Evolutionary conservation across 2,888 invertebrate species (phyloP).

Genomic region (Apamea anceps): DNA sequence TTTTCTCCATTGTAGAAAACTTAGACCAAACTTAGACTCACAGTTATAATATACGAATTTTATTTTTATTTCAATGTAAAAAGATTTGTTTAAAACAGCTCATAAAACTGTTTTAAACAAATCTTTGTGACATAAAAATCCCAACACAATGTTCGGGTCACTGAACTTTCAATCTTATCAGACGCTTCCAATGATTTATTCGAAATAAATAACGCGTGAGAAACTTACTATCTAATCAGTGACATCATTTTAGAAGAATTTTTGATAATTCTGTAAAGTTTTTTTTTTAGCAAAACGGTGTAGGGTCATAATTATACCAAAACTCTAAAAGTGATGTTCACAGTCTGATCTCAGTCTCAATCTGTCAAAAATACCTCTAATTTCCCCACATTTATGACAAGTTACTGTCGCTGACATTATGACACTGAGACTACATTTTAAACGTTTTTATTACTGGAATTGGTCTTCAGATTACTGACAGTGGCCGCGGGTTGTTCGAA

Average conservation of each 20-base stretch:
- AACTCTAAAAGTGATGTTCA: too few species aligned
- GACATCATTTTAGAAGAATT: neutral
- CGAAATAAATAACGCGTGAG: conserved; percentile 15
- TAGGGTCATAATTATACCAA: too few species aligned
- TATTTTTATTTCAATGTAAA: neutral
- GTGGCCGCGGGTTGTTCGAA: too few species aligned
- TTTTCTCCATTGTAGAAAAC: neutral
- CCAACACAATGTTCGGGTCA: neutral
- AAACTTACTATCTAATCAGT: conserved; percentile 16
- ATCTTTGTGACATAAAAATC: neutral
- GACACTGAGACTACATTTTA: too few species aligned
- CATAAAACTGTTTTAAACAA: too few species aligned
- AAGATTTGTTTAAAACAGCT: neutral
- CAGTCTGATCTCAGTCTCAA: too few species aligned
- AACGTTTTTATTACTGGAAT: too few species aligned
- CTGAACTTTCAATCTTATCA: conserved; percentile 19
- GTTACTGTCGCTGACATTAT: too few species aligned
- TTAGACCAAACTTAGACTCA: too few species aligned
- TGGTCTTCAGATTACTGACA: neutral
- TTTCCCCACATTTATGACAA: too few species aligned
- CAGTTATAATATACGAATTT: neutral
- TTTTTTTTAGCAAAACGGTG: neutral
- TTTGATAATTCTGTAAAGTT: neutral
- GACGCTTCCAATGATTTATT: neutral
- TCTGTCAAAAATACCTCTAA: too few species aligned